Percentiles rank a stretch among this genome's conserved stretches.
These are phyloP conservation scores for Chaetodon auriga DNA, from an alignment of 2,113 vertebrate species.

Conservation along the genomic window DNA sequence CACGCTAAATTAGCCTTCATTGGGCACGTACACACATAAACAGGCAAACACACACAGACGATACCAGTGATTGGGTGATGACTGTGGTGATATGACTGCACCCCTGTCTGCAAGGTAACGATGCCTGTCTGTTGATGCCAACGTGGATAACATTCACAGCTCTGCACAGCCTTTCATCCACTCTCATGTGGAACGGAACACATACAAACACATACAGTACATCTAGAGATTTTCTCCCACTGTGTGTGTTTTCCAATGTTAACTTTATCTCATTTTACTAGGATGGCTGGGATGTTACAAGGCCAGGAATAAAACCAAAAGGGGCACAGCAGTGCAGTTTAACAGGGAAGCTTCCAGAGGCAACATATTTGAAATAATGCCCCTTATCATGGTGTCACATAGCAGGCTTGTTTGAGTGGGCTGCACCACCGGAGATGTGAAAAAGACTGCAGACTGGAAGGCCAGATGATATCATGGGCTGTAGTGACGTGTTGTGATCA, in stretches of 20 bases:
- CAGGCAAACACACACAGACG: slow-evolving; percentile 17
- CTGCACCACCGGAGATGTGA: slow-evolving; percentile 22
- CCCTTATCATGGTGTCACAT: slow-evolving; percentile 30
- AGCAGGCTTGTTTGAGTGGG: slow-evolving; percentile 26
- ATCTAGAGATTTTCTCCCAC: not conserved
- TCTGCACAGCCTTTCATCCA: slow-evolving; percentile 60
- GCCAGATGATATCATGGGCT: slow-evolving; percentile 50
- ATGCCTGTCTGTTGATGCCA: slow-evolving; percentile 83
- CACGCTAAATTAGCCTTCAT: slow-evolving; percentile 82
- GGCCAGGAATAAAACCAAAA: not conserved
- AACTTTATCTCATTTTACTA: slow-evolving; percentile 10
- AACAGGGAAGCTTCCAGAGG: not conserved
- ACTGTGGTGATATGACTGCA: slow-evolving; percentile 75
- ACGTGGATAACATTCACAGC: slow-evolving; percentile 84
- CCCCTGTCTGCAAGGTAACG: slow-evolving; percentile 77
- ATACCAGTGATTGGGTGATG: slow-evolving; percentile 80
- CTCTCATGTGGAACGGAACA: slow-evolving; percentile 33
- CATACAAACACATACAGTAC: slow-evolving; percentile 13
- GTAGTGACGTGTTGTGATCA: slow-evolving; percentile 54
- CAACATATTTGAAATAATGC: not conserved
- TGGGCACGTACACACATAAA: slow-evolving; percentile 47
- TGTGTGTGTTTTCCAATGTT: slow-evolving; percentile 14
- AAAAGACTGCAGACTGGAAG: slow-evolving; percentile 14
- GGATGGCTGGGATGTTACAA: not conserved
- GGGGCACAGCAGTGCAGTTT: not conserved